phyloP scores from a whole-genome alignment of 2,797 vertebrate species.

The Mionectes olivaceus region DNA sequence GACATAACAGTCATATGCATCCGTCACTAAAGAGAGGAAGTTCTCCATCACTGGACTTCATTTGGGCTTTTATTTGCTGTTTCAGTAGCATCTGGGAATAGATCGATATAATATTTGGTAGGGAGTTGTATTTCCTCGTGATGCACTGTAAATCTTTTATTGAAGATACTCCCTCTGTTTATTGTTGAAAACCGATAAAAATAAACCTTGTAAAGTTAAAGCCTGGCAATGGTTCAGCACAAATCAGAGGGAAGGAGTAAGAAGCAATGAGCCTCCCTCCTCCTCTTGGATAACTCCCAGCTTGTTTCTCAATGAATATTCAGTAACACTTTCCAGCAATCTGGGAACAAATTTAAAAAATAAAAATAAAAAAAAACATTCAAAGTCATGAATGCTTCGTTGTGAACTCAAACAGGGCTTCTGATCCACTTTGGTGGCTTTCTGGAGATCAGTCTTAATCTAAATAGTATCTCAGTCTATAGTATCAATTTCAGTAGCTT shows the following conservation, averaged over 20 bases:
- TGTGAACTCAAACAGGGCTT: not conserved
- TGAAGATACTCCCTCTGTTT: slow-evolving; percentile 56
- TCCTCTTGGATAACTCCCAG: slow-evolving; percentile 20
- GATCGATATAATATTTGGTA: slow-evolving; percentile 38
- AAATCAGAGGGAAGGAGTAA: slow-evolving; percentile 33
- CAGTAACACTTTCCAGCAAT: slow-evolving; percentile 24
- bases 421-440: not conserved
- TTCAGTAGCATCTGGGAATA: slow-evolving; percentile 58
- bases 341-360: not conserved
- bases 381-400: not conserved
- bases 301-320: slow-evolving; percentile 40
- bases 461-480: not conserved
- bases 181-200: slow-evolving; percentile 61
- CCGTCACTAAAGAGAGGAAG: slow-evolving; percentile 39
- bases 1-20: slow-evolving; percentile 21
- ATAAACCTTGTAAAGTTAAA: slow-evolving; percentile 63
- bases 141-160: slow-evolving; percentile 51
- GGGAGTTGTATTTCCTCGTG: slow-evolving; percentile 5
- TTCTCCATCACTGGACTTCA: slow-evolving; percentile 44
- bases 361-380: not conserved
- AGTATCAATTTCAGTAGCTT: not conserved
- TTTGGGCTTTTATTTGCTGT: slow-evolving; percentile 19
- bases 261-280: slow-evolving; percentile 7
- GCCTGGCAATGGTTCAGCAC: slow-evolving; percentile 31
- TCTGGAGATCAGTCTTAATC: not conserved